These are phyloP conservation scores for Parelbella ahira DNA, from an alignment of 2,888 invertebrate genomes.

Conservation along the genomic window DNA sequence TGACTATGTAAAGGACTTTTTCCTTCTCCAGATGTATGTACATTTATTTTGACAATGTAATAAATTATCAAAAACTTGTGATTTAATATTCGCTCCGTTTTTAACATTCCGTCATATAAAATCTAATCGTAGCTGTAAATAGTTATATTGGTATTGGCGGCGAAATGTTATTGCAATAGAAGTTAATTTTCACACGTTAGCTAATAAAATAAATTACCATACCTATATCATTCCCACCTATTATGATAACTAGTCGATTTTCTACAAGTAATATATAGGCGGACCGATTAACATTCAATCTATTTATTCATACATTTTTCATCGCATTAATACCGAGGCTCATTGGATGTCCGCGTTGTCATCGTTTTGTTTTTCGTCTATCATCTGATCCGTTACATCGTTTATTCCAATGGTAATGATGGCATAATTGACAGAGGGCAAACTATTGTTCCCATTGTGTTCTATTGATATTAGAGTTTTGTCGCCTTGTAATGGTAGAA, in stretches of 20 bases:
- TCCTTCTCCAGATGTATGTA: conserved; percentile 2
- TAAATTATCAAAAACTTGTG: not conserved
- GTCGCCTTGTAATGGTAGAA: conserved; percentile 74
- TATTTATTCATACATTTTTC: conserved; percentile 11
- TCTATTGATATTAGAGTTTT: conserved; percentile 75
- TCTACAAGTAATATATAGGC: too few relatives aligned
- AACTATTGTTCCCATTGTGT: conserved; percentile 77
- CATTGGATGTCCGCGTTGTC: conserved; percentile 48
- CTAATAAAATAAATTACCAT: too few relatives aligned
- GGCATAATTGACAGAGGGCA: conserved; percentile 78
- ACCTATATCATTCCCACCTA: too few relatives aligned
- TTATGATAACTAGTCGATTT: too few relatives aligned
- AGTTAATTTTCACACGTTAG: too few relatives aligned
- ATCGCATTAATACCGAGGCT: conserved; percentile 29
- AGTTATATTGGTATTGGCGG: too few relatives aligned
- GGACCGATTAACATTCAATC: not conserved
- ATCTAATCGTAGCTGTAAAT: too few relatives aligned
- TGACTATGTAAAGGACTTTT: conserved; percentile 6
- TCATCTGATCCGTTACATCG: conserved; percentile 72
- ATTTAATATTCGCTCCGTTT: not conserved
- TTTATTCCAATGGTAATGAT: conserved; percentile 78
- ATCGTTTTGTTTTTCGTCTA: conserved; percentile 67
- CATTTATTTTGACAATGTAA: conserved; percentile 9
- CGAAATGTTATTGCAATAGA: too few relatives aligned
- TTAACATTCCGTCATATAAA: too few relatives aligned